These are phyloP conservation scores for Drosophila putrida DNA, from an alignment of 2,888 invertebrate species.

Conservation along the genomic window DNA sequence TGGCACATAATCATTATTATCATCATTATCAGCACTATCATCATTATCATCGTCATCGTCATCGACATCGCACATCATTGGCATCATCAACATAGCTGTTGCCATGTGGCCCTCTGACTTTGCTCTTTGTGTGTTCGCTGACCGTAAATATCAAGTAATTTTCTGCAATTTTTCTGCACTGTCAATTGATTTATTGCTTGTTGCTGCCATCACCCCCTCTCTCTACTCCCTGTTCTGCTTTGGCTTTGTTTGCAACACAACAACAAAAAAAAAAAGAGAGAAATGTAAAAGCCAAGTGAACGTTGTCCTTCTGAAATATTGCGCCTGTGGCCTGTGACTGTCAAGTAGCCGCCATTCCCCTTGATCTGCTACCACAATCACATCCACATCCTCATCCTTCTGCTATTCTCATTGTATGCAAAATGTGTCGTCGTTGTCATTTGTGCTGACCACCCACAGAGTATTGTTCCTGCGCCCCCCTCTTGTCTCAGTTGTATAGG, in stretches of 20 bases:
- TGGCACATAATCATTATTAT: conserved; percentile 15
- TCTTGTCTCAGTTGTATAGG: not conserved
- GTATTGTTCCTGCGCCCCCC: conserved; percentile 6
- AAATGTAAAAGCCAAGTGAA: conserved; percentile 66
- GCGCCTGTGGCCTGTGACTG: conserved; percentile 55
- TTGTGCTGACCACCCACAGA: conserved; percentile 53
- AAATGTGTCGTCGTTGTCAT: conserved; percentile 64
- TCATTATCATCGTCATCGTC: not conserved
- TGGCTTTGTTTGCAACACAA: conserved; percentile 60
- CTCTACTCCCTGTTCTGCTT: not conserved
- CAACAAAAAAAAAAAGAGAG: conserved; percentile 30
- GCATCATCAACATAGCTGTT: conserved; percentile 24
- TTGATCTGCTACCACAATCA: not conserved
- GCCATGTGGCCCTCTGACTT: conserved; percentile 24
- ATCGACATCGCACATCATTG: not conserved
- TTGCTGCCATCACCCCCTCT: conserved; percentile 27
- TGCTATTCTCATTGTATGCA: conserved; percentile 46
- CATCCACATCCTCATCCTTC: not conserved
- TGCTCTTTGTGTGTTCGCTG: conserved; percentile 62
- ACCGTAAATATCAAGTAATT: conserved; percentile 80
- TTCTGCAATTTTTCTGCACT: conserved; percentile 77
- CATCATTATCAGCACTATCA: not conserved
- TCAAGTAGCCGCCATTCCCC: conserved; percentile 58
- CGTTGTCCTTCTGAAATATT: conserved; percentile 60
- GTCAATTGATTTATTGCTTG: conserved; percentile 75